Base-by-base conservation (phyloP, 2,888 invertebrate genomes). In the Steinernema hermaphroditum region DNA sequence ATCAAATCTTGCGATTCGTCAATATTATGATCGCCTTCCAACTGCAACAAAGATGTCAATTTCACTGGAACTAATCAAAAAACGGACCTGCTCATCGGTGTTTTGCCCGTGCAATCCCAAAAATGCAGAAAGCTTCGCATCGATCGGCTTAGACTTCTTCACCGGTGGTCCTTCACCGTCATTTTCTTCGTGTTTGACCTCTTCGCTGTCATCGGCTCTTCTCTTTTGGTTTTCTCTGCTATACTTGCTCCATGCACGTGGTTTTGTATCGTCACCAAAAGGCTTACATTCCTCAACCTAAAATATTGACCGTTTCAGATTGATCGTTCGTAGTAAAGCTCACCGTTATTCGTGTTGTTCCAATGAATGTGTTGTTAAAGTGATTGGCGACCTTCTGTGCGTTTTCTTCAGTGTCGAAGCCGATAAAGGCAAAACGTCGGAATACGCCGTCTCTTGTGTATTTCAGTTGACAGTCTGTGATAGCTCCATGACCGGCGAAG, bases 401-500 rank as follows among this genome's bases (percentile, higher is more conserved):
- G 85, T 93, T 92, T 68, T 91, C 91, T 76, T 92, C 92, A 27
- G 90, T 91, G 85, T 93, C 91, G 87, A 91, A 97, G 8, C 97
- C 97, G 81, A 98, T 89, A 86, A 97, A 97, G 2, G 92, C 94
- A 89, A 97, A 97, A 83, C 92, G 92, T 74, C 97, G 90, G 87
- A 97, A 97, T 81, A 91, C 91, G 0, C 96, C 95, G 8, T 93
- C 92, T 81, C 92, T 91, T 0, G 94, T 94, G 85, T 92, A 96
- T 87, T 96, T 97, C 8, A 97, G 88, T 83, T 94, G 93, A 8
- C 96, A 91, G 89, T 98, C 97, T 8, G 96, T 97, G 9, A 98
- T 70, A 8, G 74, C 68, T 12, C 85, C 86, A 57, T 77, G 81
- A 43, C 78, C 76, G 68, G 75, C 75, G 72, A 82, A 82, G 27